Conservation (phyloP, 1,140 invertebrate genomes). For the Drosophila orosa region DNA sequence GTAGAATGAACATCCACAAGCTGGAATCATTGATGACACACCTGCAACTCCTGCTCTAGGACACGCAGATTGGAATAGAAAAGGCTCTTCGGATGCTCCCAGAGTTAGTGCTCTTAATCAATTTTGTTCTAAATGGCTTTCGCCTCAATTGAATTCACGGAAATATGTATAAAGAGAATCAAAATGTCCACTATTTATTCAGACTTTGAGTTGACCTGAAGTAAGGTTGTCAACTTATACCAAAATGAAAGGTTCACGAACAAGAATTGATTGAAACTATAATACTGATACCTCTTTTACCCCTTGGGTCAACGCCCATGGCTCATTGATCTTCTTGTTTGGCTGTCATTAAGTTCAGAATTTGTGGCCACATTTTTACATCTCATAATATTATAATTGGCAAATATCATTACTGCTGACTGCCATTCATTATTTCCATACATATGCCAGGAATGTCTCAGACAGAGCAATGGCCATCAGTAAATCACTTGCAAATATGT, state of each 20-base stretch:
- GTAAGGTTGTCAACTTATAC: not conserved
- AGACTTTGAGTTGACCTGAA: not conserved
- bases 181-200: conserved; percentile 8
- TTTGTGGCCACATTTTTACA: conserved; percentile 8
- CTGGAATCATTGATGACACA: conserved; percentile 46
- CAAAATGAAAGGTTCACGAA: not conserved
- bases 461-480: conserved; percentile 7
- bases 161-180: conserved; percentile 11
- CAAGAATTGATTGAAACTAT: not conserved
- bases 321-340: not conserved
- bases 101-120: conserved; percentile 60
- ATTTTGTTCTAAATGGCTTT: conserved; percentile 73
- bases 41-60: conserved; percentile 55
- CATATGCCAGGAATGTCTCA: conserved; percentile 27
- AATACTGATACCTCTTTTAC: no score
- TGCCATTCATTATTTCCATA: conserved; percentile 28
- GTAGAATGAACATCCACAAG: conserved; percentile 14
- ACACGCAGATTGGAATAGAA: conserved; percentile 73
- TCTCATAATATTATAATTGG: conserved; percentile 39
- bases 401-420: conserved; percentile 11
- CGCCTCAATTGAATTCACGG: conserved; percentile 36
- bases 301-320: conserved; percentile 3
- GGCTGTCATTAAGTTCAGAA: not conserved
- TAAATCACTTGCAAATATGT: conserved; percentile 34
- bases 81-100: conserved; percentile 22